Percentiles rank a stretch among this genome's conserved stretches.
Evolutionary conservation across 23 tunicate genomes (phyloP).

Genomic region (Trididemnum nubilum): DNA sequence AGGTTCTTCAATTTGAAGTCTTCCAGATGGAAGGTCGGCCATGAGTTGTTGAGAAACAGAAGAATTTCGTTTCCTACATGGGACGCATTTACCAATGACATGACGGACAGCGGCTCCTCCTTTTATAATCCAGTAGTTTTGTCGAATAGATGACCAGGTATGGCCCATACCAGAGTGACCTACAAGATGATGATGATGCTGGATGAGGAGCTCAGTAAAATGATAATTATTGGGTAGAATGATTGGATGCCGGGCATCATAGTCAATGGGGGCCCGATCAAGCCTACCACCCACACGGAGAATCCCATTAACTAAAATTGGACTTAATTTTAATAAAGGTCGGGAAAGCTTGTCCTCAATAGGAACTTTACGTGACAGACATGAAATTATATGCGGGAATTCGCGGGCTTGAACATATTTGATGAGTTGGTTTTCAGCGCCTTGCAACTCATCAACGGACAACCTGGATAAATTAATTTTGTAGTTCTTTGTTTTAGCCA

Average conservation of each 20-base stretch:
- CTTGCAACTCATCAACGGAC: constrained; percentile 1
- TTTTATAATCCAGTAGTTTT: background rate
- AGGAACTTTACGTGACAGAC: background rate
- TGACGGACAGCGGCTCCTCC: background rate
- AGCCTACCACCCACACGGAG: constrained; percentile 26
- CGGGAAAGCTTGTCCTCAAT: background rate
- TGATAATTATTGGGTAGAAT: constrained; percentile 5
- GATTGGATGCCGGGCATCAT: background rate
- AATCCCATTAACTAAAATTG: constrained; percentile 29
- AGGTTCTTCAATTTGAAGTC: background rate
- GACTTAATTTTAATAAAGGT: background rate
- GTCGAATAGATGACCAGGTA: constrained; percentile 1
- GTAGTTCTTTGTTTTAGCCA: too few relatives aligned
- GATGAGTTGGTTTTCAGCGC: background rate
- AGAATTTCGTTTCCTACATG: constrained; percentile 8
- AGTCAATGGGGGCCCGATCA: background rate
- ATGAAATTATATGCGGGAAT: background rate
- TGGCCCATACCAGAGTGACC: constrained; percentile 19
- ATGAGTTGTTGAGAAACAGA: constrained; percentile 2
- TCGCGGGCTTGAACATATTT: background rate
- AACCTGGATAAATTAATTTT: background rate
- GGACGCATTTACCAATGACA: background rate
- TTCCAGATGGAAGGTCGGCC: background rate
- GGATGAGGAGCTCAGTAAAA: background rate
- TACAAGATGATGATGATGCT: constrained; percentile 9